Percentiles rank a stretch among this genome's conserved stretches.
These are phyloP conservation scores for Artibeus lituratus DNA, from an alignment of 2,797 vertebrate genomes.

Conservation along the genomic window DNA sequence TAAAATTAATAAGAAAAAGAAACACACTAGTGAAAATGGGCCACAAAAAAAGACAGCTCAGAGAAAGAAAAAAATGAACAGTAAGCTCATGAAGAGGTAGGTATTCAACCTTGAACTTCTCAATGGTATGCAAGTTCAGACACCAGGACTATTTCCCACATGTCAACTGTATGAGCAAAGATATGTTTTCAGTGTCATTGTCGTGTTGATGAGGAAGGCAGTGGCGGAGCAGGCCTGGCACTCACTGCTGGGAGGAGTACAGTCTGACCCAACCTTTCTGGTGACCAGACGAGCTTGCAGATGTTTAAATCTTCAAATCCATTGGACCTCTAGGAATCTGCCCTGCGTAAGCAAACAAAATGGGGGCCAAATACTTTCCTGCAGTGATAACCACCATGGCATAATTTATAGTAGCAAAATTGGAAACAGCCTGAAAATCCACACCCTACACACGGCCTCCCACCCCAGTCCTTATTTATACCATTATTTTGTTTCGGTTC, in stretches of 20 bases:
- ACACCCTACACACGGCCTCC: background rate
- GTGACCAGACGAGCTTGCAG: background rate
- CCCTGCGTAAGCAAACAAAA: constrained; percentile 1
- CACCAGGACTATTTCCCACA: background rate
- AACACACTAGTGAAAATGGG: background rate
- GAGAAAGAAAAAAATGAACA: background rate
- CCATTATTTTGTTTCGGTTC: background rate
- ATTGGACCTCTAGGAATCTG: background rate
- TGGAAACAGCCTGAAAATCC: background rate
- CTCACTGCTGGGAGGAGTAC: too few relatives aligned
- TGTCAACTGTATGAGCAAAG: background rate
- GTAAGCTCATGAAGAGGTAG: background rate
- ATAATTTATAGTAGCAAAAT: background rate
- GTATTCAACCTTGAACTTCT: background rate
- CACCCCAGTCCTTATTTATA: background rate
- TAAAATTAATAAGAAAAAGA: background rate
- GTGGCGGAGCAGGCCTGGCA: background rate
- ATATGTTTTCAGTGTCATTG: background rate
- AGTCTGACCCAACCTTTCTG: background rate
- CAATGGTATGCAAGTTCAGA: background rate
- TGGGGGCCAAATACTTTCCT: background rate
- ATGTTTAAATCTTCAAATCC: background rate
- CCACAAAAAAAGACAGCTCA: background rate
- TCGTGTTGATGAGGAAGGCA: background rate
- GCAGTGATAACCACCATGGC: background rate